These are phyloP conservation scores for Sanderia malayensis DNA, from an alignment of 30 jellyfish, hydroid and myxozoan genomes.

Conservation along the genomic window DNA sequence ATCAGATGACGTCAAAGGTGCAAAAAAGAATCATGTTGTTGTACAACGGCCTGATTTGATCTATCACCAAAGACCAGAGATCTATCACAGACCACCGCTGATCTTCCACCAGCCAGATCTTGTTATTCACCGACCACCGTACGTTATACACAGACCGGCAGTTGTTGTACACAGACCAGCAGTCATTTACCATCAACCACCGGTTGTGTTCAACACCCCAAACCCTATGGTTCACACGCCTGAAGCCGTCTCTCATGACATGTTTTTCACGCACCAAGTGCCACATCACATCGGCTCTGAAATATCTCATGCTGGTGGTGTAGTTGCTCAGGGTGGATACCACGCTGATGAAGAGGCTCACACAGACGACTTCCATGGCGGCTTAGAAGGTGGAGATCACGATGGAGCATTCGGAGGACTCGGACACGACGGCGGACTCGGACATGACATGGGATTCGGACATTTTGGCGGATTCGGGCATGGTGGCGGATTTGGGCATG, in stretches of 20 bases:
- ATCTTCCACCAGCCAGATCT: conserved; percentile 79
- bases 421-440: conserved; percentile 41
- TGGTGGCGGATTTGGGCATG: conserved; percentile 34
- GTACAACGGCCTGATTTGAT: conserved; percentile 73
- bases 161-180: conserved; percentile 81
- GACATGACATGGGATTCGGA: conserved; percentile 30
- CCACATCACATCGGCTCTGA: conserved; percentile 75
- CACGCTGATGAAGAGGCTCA: conserved; percentile 21
- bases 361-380: conserved; percentile 29
- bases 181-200: conserved; percentile 77
- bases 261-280: conserved; percentile 67
- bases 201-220: conserved; percentile 84
- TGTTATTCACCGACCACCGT: conserved; percentile 79
- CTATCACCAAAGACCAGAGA: conserved; percentile 81
- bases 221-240: conserved; percentile 77
- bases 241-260: conserved; percentile 79
- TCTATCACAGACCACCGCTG: conserved; percentile 82
- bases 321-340: conserved; percentile 62
- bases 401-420: conserved; percentile 41
- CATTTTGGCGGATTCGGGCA: conserved; percentile 33
- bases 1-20: conserved; percentile 31
- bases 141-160: conserved; percentile 71
- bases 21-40: conserved; percentile 69
- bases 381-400: conserved; percentile 19
- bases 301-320: conserved; percentile 70